Conservation (phyloP, 2,888 invertebrate species). For the Cephus pulcher region DNA sequence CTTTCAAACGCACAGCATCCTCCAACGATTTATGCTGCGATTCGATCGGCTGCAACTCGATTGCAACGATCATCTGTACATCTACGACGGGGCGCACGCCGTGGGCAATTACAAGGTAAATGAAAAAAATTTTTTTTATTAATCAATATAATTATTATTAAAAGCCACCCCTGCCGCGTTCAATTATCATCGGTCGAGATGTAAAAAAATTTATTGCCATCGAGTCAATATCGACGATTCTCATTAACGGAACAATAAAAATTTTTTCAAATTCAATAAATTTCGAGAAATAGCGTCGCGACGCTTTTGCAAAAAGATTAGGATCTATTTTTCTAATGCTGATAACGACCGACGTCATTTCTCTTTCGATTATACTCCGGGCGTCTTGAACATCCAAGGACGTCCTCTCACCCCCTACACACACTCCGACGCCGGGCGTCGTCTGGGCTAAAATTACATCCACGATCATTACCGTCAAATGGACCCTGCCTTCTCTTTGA, state of each 20-base stretch:
- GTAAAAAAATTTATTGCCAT: background rate
- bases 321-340: background rate
- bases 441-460: background rate
- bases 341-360: background rate
- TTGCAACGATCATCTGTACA: conserved; percentile 93
- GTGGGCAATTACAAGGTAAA: conserved; percentile 88
- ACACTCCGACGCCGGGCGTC: background rate
- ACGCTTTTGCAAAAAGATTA: background rate
- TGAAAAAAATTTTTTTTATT: background rate
- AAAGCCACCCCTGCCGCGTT: background rate
- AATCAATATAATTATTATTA: background rate
- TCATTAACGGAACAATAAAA: background rate
- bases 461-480: conserved; percentile 2
- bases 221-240: background rate
- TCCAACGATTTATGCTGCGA: conserved; percentile 93
- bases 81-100: conserved; percentile 93
- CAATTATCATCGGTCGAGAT: background rate
- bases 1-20: conserved; percentile 93
- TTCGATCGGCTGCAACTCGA: conserved; percentile 92
- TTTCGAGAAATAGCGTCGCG: background rate
- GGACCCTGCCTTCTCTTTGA: background rate
- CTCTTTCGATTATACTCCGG: background rate
- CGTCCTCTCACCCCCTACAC: background rate
- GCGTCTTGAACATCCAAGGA: background rate
- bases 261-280: background rate